Base-by-base conservation (phyloP, 2,113 vertebrate species). In the Ictalurus punctatus region DNA sequence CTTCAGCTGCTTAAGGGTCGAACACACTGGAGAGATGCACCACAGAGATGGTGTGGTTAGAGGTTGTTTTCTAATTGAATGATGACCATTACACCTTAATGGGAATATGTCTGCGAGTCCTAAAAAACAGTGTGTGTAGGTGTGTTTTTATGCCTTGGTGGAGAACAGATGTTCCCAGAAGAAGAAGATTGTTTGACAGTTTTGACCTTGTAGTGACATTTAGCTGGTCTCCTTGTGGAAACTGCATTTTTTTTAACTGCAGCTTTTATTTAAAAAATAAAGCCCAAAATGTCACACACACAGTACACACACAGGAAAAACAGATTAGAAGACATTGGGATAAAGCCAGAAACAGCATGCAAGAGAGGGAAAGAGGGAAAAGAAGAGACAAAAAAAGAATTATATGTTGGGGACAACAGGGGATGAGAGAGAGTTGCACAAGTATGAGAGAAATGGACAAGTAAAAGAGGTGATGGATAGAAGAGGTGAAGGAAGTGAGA, bases 1-100 rank as follows among this genome's bases (percentile, higher is more conserved):
- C 85, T 88, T 91, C 91, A 90, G 91, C 91, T 87, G 86, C 71
- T 84, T 21, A 8, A 59, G 69, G 74, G 71, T 79, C 3, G 25
- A 67, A 87, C 69, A 84, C 63, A 81, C 34, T 85, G 89, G 14
- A 21, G 34, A 69, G 83, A 71, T 88, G 83, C 86, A 86, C 86
- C 30, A 37, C 25, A 17, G 82, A 27, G 40, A 76, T 65, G 48
- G 21, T 56, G 48, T 54, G 27, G 78, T 56, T 78, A 48, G 14
- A 56, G 78, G 30, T 56, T 56, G 13, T 52, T 52, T 27, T 79
- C 44, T 79, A 79, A 79, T 79, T 79, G 13, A 79, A 25, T 79
- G 25, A 56, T 81, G 78, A 56, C 7, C 52, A 56, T 52, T 79
- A 27, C 44, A 52, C 3, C 21, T 27, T 78, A 48, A 44, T 23